A percentile compares a stretch with the other conserved stretches of the same genome.
Evolutionary conservation across 23 tunicate species (phyloP).

Genomic region (Phallusia fumigata): DNA sequence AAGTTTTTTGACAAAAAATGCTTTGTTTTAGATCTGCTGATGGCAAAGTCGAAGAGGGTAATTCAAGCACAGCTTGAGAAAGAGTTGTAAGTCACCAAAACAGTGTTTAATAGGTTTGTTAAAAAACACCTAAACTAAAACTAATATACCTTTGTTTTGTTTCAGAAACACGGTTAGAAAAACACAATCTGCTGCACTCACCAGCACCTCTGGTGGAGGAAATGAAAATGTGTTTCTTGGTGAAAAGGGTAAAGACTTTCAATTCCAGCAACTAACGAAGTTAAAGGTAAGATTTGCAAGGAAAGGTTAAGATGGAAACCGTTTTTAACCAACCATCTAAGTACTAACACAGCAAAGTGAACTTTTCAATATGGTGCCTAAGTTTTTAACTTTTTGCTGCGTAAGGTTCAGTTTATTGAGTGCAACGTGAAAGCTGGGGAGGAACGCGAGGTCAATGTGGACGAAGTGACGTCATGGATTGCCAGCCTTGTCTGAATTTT

Average conservation of each 20-base stretch:
- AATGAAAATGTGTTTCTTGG: slow-evolving; percentile 52
- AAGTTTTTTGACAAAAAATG: neutral
- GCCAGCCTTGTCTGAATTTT: slow-evolving; percentile 1
- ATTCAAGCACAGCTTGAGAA: slow-evolving; percentile 59
- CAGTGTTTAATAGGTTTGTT: neutral
- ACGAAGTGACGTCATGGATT: slow-evolving; percentile 60
- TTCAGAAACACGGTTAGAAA: slow-evolving; percentile 75
- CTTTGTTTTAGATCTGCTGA: slow-evolving; percentile 54
- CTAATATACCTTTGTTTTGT: neutral
- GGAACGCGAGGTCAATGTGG: slow-evolving; percentile 36
- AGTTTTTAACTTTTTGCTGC: no score
- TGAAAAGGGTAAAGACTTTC: slow-evolving; percentile 68
- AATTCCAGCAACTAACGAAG: slow-evolving; percentile 62
- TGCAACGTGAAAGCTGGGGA: slow-evolving; percentile 44
- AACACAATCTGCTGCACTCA: slow-evolving; percentile 82
- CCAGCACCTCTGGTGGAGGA: slow-evolving; percentile 54
- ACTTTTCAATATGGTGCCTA: neutral
- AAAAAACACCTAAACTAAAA: no score
- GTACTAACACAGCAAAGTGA: no score
- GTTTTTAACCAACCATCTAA: no score
- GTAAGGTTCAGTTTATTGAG: slow-evolving; percentile 66
- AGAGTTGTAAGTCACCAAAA: slow-evolving; percentile 47
- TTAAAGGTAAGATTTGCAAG: slow-evolving; percentile 30
- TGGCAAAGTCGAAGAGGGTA: slow-evolving; percentile 69
- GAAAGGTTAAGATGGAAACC: no score